Base-by-base conservation (phyloP, 2,797 vertebrate species). In the Sarcophilus harrisii region DNA sequence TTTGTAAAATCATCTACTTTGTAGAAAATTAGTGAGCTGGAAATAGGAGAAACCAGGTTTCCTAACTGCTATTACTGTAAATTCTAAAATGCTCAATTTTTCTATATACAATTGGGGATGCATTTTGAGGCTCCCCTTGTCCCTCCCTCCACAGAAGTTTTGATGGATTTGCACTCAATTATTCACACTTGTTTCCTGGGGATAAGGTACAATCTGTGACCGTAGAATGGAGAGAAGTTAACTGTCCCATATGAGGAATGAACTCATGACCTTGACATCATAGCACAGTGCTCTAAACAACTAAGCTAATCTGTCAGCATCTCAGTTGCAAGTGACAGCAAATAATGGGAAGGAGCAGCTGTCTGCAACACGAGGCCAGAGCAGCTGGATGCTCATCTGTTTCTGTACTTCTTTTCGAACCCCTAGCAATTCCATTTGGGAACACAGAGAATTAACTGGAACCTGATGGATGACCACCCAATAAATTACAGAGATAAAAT, bases 331-430 rank as follows among this genome's bases (percentile, higher is more conserved):
- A 95, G 92, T 38, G 92, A 94, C 9, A 52, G 95, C 45, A 14
- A n/a, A 30, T 52, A 93, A 94, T 0, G 10, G 95, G 9, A 59
- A 95, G 93, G 52, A 92, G 91, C 92, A 96, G 95, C 96, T 95
- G 94, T 54, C 89, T 18, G 90, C 59, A 94, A 58, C 54, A n/a
- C 2, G 14, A 94, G 94, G 93, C 91, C 0, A 0, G 24, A 13
- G 81, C 94, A 94, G 96, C 94, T 66, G 95, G 89, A 55, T 55
- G 1, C 49, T 54, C 52, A 14, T 16, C 91, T 95, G n/a, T 54
- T 94, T 94, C 29, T 73, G 57, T 59, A 21, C n/a, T 90, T 52
- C 73, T 93, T 91, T 58, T 52, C 58, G 58, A 54, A 57, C 59
- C 92, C 54, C 0, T 27, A 55, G 90, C 94, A 87, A 87, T 58